Evolutionary conservation across 2,113 vertebrate genomes (phyloP).

Genomic region (Smithornis capensis): DNA sequence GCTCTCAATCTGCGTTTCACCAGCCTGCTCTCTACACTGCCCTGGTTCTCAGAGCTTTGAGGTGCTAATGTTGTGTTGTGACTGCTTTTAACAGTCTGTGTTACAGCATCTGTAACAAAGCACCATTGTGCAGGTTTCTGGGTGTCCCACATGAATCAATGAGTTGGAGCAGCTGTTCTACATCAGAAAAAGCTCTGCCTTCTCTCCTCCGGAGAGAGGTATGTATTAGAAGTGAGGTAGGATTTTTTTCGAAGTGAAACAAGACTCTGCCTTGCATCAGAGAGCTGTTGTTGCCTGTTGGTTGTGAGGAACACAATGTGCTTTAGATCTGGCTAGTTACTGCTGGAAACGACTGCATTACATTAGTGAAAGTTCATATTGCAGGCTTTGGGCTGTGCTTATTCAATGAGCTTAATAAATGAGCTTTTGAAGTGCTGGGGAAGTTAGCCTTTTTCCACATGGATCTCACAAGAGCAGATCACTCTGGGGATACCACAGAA

Average conservation of each 20-base stretch:
- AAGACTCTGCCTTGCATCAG: background rate
- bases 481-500: background rate
- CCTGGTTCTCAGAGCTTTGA: background rate
- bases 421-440: background rate
- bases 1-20: background rate
- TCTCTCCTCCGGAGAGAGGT: background rate
- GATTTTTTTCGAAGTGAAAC: background rate
- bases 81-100: background rate
- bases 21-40: background rate
- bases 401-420: background rate
- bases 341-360: background rate
- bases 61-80: background rate
- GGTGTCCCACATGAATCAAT: background rate
- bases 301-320: background rate
- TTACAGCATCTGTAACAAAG: background rate
- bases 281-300: background rate
- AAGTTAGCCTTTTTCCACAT: background rate
- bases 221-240: background rate
- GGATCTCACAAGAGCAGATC: background rate
- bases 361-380: background rate
- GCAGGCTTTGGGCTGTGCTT: background rate
- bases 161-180: slow-evolving; percentile 15
- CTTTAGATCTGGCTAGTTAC: background rate
- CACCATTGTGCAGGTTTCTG: background rate
- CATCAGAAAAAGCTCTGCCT: background rate